phyloP scores from a whole-genome alignment of 2,113 vertebrate genomes.

The Cnemophilus loriae region DNA sequence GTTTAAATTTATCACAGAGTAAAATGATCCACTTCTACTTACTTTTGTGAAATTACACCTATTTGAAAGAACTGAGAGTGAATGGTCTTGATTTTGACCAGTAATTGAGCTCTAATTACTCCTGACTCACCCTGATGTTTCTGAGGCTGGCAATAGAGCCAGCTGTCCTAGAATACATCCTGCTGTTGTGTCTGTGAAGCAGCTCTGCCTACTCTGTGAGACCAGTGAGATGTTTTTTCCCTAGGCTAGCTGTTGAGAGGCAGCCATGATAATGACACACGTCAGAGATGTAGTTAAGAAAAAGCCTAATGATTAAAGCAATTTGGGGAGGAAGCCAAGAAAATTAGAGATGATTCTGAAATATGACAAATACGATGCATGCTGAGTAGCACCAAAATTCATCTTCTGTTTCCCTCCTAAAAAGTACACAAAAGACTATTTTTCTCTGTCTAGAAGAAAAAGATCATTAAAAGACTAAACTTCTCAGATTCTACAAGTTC shows the following conservation, averaged over 20 bases:
- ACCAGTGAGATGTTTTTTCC: background rate
- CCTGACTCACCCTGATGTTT: background rate
- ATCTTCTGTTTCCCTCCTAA: background rate
- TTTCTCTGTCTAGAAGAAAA: background rate
- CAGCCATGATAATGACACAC: background rate
- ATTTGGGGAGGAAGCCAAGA: conserved; percentile 1
- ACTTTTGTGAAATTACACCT: background rate
- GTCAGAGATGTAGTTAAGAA: conserved; percentile 2
- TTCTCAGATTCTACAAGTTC: background rate
- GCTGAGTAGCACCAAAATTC: background rate
- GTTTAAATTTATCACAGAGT: background rate
- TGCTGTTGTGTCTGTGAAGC: background rate
- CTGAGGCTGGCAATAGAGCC: background rate
- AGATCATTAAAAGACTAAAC: background rate
- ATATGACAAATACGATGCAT: background rate
- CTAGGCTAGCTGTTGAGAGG: background rate
- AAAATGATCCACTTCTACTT: background rate
- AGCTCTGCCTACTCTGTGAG: background rate
- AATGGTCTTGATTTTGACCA: conserved; percentile 36
- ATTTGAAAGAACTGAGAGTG: conserved; percentile 4
- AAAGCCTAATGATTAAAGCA: conserved; percentile 28
- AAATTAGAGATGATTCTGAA: conserved; percentile 27
- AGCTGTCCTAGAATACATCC: background rate
- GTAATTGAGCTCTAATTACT: conserved; percentile 22
- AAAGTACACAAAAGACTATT: background rate